Evolutionary conservation across 1,140 invertebrate genomes (phyloP), one percentile per base, ranked within the genome.

Genomic region (Asbolus verrucosus): DNA sequence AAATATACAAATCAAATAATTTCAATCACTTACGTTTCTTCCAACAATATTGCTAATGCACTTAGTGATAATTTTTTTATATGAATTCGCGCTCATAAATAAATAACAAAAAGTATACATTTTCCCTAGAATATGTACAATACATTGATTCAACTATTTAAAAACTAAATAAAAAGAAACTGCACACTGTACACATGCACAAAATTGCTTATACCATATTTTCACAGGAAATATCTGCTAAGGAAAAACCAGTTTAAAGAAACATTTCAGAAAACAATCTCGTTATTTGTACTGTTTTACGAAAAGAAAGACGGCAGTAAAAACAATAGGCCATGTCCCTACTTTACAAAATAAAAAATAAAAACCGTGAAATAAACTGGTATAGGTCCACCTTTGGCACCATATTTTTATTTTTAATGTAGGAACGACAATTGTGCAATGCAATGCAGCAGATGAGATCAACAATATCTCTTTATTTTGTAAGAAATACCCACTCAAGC

Each of bases 361-460:
- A 14, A 14, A 33, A 6, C 9, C 13, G 4, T 54, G 9, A 30
- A 31, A 66, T 46, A 43, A 65, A 65, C 38, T 16, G 36, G 18
- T 36, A 39, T 65, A 43, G 63, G 33, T 70, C 36, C 46, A 54
- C 36, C 16, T 67, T 71, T 71, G 70, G 70, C 70, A 71, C 65
- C 65, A 54, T 11, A 13, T 59, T n/a, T n/a, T 62, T 61, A 16
- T 69, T 46, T 59, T 30, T 54, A 39, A 46, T 31, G 50, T 70
- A 70, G 62, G 69, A 70, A 70, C 69, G 24, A 60, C 50, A 70
- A 66, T 70, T 66, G 69, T 70, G 69, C 69, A 70, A 70, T 66
- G 69, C 60, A 70, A 70, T 60, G 69, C 69, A 70, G 62, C 59
- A 66, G 39, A 39, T 66, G 69, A 70, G 69, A 70, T 70, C 69